Conservation (phyloP, 2,888 invertebrate species). For the Ormia ochracea region DNA sequence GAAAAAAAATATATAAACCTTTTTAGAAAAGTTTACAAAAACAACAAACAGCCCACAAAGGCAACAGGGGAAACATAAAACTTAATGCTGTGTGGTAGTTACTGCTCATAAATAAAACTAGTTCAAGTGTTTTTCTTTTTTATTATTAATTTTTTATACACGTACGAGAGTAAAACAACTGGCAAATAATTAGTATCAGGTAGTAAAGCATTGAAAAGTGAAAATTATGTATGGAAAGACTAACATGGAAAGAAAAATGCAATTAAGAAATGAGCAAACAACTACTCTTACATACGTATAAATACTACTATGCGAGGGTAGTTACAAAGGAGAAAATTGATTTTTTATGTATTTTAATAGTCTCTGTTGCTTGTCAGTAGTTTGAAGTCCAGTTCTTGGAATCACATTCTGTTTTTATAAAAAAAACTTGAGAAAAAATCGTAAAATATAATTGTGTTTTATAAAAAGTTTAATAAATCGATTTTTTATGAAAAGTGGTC, state of each 20-base stretch:
- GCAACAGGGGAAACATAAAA: conserved; percentile 5
- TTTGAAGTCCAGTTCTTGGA: no score
- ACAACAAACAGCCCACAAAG: neutral
- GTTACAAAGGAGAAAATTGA: neutral
- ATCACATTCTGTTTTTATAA: no score
- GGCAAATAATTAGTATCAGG: conserved; percentile 54
- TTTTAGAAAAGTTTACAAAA: conserved; percentile 26
- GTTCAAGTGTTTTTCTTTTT: conserved; percentile 63
- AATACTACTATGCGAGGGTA: no score
- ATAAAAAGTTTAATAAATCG: no score
- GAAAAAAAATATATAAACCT: conserved; percentile 6
- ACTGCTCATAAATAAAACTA: conserved; percentile 53
- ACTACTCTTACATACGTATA: neutral
- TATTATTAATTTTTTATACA: no score
- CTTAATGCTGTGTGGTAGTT: neutral
- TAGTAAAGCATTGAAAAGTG: conserved; percentile 49
- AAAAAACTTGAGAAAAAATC: no score
- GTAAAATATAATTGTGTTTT: no score
- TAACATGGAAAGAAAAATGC: neutral
- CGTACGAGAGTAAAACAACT: conserved; percentile 31
- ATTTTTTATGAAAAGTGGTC: no score
- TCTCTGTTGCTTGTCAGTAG: no score
- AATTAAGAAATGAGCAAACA: conserved; percentile 2
- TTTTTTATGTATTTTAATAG: no score
- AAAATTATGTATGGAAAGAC: conserved; percentile 33